Evolutionary conservation across 1,140 invertebrate species (phyloP).

Genomic region (Popillia japonica): DNA sequence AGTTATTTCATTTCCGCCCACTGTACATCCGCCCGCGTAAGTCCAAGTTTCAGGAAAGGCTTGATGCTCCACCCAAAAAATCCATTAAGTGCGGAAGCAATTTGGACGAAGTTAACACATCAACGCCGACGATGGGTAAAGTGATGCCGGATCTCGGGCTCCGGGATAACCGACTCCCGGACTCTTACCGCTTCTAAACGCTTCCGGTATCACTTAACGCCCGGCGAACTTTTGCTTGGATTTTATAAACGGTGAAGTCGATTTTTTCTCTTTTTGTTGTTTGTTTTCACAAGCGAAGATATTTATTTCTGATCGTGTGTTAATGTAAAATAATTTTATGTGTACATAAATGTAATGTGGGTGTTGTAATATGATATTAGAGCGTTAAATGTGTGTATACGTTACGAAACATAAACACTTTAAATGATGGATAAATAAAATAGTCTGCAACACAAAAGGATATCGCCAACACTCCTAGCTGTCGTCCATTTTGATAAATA

Average conservation of each 20-base stretch:
- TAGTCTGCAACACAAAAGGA: slow-evolving; percentile 6
- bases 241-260: background rate
- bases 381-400: too few relatives aligned
- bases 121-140: slow-evolving; percentile 46
- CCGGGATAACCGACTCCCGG: background rate
- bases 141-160: slow-evolving; percentile 41
- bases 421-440: slow-evolving; percentile 29
- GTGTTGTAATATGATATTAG: too few relatives aligned
- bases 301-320: too few relatives aligned
- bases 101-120: slow-evolving; percentile 55
- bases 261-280: background rate
- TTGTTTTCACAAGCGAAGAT: too few relatives aligned
- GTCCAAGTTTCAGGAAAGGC: background rate
- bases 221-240: background rate
- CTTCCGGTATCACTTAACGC: slow-evolving; percentile 36
- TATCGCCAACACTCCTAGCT: background rate
- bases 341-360: too few relatives aligned
- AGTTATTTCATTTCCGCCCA: slow-evolving; percentile 43
- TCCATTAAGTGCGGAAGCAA: slow-evolving; percentile 56
- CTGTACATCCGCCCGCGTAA: background rate
- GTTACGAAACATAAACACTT: background rate
- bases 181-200: slow-evolving; percentile 23
- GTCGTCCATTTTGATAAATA: background rate
- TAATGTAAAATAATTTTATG: too few relatives aligned
- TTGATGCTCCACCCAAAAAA: slow-evolving; percentile 46